Conservation (phyloP, 2,888 invertebrate species). For the Marasmarcha lunaedactyla region DNA sequence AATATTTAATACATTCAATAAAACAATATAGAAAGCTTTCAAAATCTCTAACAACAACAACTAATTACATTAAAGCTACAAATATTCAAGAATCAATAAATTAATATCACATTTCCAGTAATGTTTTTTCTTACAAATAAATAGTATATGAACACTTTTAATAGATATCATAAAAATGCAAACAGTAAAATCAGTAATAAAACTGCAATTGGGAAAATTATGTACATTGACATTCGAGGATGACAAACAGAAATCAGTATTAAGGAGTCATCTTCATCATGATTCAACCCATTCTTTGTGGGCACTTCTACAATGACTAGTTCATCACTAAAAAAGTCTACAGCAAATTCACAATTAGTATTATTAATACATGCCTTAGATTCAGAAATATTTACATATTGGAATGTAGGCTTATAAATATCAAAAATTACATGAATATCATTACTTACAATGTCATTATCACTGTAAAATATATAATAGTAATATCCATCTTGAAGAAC, state of each 20-base stretch:
- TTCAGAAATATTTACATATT: conserved; percentile 76
- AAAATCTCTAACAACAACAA: background rate
- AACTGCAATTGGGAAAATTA: conserved; percentile 83
- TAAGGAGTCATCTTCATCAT: conserved; percentile 79
- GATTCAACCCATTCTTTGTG: conserved; percentile 82
- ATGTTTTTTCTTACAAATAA: conserved; percentile 48
- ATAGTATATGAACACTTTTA: conserved; percentile 36
- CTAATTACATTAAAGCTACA: conserved; percentile 3
- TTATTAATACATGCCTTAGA: conserved; percentile 80
- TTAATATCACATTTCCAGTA: conserved; percentile 62
- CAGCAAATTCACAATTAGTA: conserved; percentile 81
- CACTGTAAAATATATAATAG: conserved; percentile 90
- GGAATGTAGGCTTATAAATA: conserved; percentile 86
- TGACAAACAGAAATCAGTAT: conserved; percentile 82
- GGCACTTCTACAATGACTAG: conserved; percentile 88
- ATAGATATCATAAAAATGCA: conserved; percentile 79
- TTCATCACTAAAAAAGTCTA: conserved; percentile 80
- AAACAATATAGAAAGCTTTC: no score
- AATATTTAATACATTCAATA: no score
- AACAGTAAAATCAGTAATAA: conserved; percentile 81
- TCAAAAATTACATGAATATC: conserved; percentile 87
- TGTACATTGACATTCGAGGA: conserved; percentile 82
- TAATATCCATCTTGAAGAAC: conserved; percentile 85
- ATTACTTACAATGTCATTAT: conserved; percentile 83
- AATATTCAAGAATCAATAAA: conserved; percentile 30